Evolutionary conservation across 2,888 invertebrate species (phyloP).

Genomic region (Mylabris sibirica): DNA sequence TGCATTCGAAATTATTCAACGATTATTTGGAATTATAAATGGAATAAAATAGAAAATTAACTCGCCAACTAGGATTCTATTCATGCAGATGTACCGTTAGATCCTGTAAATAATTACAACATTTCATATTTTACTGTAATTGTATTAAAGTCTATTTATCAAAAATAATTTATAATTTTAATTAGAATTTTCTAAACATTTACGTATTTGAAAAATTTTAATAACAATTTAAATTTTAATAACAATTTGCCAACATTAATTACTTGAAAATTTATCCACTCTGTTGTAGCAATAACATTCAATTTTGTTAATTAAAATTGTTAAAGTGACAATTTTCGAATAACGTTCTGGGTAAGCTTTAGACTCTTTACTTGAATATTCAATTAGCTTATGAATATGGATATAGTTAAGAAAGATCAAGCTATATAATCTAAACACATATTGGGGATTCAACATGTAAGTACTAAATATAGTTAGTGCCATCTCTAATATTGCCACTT

Average conservation of each 20-base stretch:
- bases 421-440: slow-evolving; percentile 6
- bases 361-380: slow-evolving; percentile 41
- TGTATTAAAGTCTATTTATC: not conserved
- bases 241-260: not conserved
- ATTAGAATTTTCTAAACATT: too few relatives aligned
- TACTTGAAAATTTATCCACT: not conserved
- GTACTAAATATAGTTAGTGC: not conserved
- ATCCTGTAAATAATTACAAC: not conserved
- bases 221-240: not conserved
- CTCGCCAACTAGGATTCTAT: not conserved
- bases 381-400: slow-evolving; percentile 41
- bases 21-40: not conserved
- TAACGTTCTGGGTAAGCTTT: slow-evolving; percentile 36
- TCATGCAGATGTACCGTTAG: too few relatives aligned
- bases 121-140: too few relatives aligned
- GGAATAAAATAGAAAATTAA: not conserved
- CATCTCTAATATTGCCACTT: not conserved
- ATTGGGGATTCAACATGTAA: not conserved
- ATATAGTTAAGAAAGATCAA: slow-evolving; percentile 34
- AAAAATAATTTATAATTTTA: not conserved
- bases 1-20: not conserved
- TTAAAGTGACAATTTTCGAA: slow-evolving; percentile 28
- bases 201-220: not conserved
- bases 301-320: slow-evolving; percentile 25
- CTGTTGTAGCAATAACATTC: not conserved